Evolutionary conservation across 2,888 invertebrate species (phyloP), one percentile per base, ranked within the genome.

Genomic region (Hemicrepidius hirtus): DNA sequence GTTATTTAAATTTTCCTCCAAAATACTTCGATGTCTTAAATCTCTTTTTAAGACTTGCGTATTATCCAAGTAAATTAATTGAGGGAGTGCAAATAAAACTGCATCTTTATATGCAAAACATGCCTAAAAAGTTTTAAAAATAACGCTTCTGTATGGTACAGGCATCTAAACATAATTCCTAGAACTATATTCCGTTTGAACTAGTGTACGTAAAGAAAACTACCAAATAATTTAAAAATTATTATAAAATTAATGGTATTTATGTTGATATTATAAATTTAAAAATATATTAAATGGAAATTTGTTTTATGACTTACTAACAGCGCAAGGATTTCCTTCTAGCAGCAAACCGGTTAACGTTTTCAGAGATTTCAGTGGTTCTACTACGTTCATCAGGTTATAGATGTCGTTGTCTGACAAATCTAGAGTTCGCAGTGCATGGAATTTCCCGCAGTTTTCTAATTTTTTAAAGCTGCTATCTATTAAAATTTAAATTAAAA

Each of bases 351-450:
- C 85, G n/a, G 77, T 80, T 6, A 91, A 83, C 68, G 82, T 83
- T 13, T 85, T 84, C 44, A 91, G 78, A 3, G 50, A 65, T 3
- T 77, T 78, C 37, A 90, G 68, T 10, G 82, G 81, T 71, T 84
- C 80, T 75, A 90, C 81, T 85, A 88, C 81, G 7, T 80, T 78
- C n/a, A 85, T 80, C 37, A 91, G 80, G 76, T 86, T 78, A 83
- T 83, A 88, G 88, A 91, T 88, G 88, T 90, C 89, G 85, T 91
- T 91, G 76, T 90, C 88, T 10, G 89, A 87, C 73, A 91, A 80
- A 86, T 91, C 90, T 66, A 91, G 79, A 5, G 50, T 37, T 57
- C 53, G 50, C 16, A 73, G 44, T 24, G 37, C 10, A 9, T 49
- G 28, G 32, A 73, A 72, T 60, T 66, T 70, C n/a, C 46, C 62